Percentiles rank a stretch among this genome's conserved stretches.
phyloP scores from a whole-genome alignment of 1,140 invertebrate genomes.

The Zaprionus lachaisei region DNA sequence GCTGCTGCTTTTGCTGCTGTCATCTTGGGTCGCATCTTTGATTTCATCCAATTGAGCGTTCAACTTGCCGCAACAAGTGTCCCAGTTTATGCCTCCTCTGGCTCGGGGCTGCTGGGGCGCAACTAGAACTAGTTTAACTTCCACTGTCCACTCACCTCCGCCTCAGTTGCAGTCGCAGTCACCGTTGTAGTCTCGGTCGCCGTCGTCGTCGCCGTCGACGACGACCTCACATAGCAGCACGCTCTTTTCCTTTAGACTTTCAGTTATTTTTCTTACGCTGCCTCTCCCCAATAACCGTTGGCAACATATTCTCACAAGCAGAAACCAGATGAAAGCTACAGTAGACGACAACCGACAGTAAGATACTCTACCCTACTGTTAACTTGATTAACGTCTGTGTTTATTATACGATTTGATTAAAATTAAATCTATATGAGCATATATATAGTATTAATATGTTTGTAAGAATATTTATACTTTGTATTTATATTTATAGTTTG shows the following conservation, averaged over 20 bases:
- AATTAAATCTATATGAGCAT: too few relatives aligned
- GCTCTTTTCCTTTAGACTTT: slow-evolving; percentile 64
- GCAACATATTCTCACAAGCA: slow-evolving; percentile 76
- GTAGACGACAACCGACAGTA: too few relatives aligned
- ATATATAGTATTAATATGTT: too few relatives aligned
- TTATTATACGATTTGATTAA: too few relatives aligned
- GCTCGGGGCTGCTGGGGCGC: slow-evolving; percentile 5
- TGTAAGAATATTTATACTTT: too few relatives aligned
- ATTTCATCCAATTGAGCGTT: slow-evolving; percentile 56
- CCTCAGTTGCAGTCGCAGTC: slow-evolving; percentile 8
- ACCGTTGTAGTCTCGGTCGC: background rate
- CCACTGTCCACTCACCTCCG: slow-evolving; percentile 57
- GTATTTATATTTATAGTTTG: too few relatives aligned
- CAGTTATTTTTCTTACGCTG: slow-evolving; percentile 52
- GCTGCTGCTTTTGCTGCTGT: slow-evolving; percentile 23
- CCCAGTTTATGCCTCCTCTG: slow-evolving; percentile 64
- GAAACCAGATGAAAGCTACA: too few relatives aligned
- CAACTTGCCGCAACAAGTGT: slow-evolving; percentile 76
- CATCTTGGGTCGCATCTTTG: slow-evolving; percentile 54
- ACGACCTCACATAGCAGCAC: slow-evolving; percentile 25
- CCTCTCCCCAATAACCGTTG: slow-evolving; percentile 68
- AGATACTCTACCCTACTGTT: too few relatives aligned
- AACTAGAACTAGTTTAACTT: slow-evolving; percentile 79
- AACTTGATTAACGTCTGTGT: too few relatives aligned
- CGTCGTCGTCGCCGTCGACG: background rate